These are phyloP conservation scores for Pentalonia nigronervosa DNA, from an alignment of 1,140 invertebrate genomes.

Conservation along the genomic window DNA sequence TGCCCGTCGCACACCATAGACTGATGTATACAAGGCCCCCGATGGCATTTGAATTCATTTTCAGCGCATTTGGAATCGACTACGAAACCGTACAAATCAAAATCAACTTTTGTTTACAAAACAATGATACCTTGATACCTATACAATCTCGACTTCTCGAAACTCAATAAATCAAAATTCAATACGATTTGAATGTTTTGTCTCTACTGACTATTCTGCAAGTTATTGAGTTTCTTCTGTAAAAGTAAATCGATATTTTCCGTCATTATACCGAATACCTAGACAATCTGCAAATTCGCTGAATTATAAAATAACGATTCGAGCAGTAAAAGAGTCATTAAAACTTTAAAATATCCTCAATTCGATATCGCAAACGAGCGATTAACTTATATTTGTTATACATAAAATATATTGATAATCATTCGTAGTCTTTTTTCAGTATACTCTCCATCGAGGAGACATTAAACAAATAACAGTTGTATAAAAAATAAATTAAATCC, in stretches of 20 bases:
- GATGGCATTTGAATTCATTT: constrained; percentile 63
- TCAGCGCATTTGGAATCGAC: constrained; percentile 60
- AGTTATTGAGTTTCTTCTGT: not conserved
- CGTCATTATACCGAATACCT: not conserved
- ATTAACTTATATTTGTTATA: not conserved
- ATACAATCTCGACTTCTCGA: not conserved
- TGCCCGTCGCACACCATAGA: constrained; percentile 64
- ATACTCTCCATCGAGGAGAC: not conserved
- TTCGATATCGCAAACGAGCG: not conserved
- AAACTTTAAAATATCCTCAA: not conserved
- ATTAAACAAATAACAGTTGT: not conserved
- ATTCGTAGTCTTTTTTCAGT: not conserved
- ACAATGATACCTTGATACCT: not conserved
- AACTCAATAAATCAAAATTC: not conserved
- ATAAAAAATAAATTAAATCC: not conserved
- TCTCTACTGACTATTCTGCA: not conserved
- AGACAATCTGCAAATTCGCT: not conserved
- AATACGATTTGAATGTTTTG: not conserved
- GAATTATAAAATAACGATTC: not conserved
- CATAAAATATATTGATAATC: not conserved
- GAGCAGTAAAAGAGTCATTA: not conserved
- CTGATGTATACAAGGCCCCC: constrained; percentile 63
- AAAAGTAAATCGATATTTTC: not conserved
- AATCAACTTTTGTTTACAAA: not conserved
- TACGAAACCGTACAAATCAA: constrained; percentile 17